Base-by-base conservation (phyloP, 2,113 vertebrate species). In the Gadus macrocephalus region DNA sequence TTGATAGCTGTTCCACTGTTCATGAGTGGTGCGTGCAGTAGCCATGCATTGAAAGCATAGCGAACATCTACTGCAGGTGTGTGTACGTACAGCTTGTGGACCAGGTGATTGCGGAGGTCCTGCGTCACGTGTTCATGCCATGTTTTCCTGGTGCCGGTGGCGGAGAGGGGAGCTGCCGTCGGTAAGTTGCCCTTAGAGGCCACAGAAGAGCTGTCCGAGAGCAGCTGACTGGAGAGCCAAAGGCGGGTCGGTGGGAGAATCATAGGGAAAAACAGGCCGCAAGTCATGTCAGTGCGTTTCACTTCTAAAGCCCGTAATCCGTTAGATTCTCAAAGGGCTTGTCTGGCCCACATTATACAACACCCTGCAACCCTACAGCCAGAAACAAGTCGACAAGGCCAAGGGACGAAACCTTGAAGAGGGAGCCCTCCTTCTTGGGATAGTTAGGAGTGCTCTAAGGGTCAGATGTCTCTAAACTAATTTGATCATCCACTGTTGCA, bases 111-210 rank as follows among this genome's bases (percentile, higher is more conserved):
- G 79, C 97, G 95, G 85, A 99, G 91, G 90, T 99, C 97, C 93
- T 99, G 97, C 90, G 97, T 99, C 87, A 99, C 96, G 3, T 99
- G 97, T 85, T 99, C 97, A 22, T 99, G 97, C 97, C 97, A 99
- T 82, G 94, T 87, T 90, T 99, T 99, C 86, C 96, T 94, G 85
- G 94, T 93, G 14, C 97, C 95, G 2, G 91, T 93, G 74, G 94
- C 92, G 42, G 97, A 95, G 81, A 98, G 88, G 71, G 96, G 96
- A 6, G 97, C 93, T 15, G 97, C 97, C 0, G 96, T 93, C 62
- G 96, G 94, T 73, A 98, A 89, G 27, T 92, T 96, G 76, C 93
- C 93, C 87, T 97, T 92, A 76, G 78, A 93, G 73, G 94, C 93
- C 70, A 94, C 92, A 68, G 87, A 87, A 8, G 94, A 92, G 53